Base-by-base conservation (phyloP, 2,888 invertebrate species). In the Dynastes hyllus region DNA sequence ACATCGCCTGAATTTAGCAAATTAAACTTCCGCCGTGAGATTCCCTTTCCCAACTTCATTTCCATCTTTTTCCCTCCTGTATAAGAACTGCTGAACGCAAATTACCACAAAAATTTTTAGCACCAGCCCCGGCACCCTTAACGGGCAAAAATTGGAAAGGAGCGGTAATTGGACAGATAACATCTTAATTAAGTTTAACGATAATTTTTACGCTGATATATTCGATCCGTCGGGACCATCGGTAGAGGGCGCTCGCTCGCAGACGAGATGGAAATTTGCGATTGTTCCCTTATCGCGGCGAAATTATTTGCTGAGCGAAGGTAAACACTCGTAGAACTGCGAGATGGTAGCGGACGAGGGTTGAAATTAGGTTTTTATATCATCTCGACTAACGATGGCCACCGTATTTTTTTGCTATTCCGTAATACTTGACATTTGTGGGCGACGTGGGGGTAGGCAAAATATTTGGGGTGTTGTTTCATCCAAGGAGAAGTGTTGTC, bases 101-200 rank as follows among this genome's bases (percentile, higher is more conserved):
- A 71, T 71, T 71, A 58, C 55, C 32, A 11, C 71, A 32, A 37
- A 16, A 71, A 71, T 71, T 71, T 71, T 71, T 71, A 22, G 37
- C 71, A 58, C 58, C 71, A n/a, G 51, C n/a, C n/a, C n/a, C n/a
- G n/a, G 5, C 32, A 5, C 5, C 32, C 32, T 37, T 37, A 5
- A 5, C 0, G 32, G 4, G 37, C 71, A 55, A 71, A 58, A 58
- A 71, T 71, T 71, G 71, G 71, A 37, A 69, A 51, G 8, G 50
- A 22, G 13, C 50, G 71, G 55, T 71, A 71, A 71, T 71, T 71
- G 71, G 71, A 71, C 71, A 55, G 71, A 58, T 58, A 71, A 55
- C 55, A 71, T 58, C 55, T 71, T 55, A 71, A 71, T 71, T 71
- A 71, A 71, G 16, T 71, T 55, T 58, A 71, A 71, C 71, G 71